Conservation (phyloP, 2,888 invertebrate species). For the Torymus auratus region DNA sequence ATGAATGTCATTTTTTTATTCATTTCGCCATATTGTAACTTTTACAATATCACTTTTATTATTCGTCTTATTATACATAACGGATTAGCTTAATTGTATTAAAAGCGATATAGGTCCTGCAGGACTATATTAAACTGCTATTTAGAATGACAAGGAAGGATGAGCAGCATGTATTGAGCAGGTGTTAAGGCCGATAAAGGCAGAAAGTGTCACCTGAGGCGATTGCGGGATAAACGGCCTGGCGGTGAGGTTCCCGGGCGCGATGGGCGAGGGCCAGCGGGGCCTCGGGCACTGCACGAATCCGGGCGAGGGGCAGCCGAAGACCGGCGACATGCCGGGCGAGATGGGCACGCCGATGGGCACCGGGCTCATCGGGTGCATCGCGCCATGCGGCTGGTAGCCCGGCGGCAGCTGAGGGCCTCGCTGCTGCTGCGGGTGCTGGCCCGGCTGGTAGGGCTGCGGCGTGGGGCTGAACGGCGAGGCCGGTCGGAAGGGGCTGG, state of each 20-base stretch:
- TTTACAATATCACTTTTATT: too few relatives aligned
- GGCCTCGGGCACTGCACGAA: conserved; percentile 83
- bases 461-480: conserved; percentile 88
- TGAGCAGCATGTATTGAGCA: too few relatives aligned
- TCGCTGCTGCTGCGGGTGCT: conserved; percentile 64
- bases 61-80: too few relatives aligned
- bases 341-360: conserved; percentile 83
- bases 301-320: conserved; percentile 74
- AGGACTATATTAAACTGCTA: too few relatives aligned
- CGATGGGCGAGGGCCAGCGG: conserved; percentile 81
- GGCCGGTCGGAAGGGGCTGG: conserved; percentile 84
- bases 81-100: too few relatives aligned
- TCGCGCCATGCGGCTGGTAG: conserved; percentile 72
- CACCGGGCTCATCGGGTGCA: conserved; percentile 76
- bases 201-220: conserved; percentile 67
- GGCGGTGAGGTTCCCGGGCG: conserved; percentile 75
- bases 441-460: conserved; percentile 73
- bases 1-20: too few relatives aligned
- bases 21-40: too few relatives aligned
- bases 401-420: conserved; percentile 65
- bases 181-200: not conserved
- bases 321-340: conserved; percentile 81
- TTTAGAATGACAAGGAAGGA: too few relatives aligned
- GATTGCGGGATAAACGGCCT: conserved; percentile 78
- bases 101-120: too few relatives aligned